A percentile compares a stretch with the other conserved stretches of the same genome.
Evolutionary conservation across 2,113 vertebrate genomes (phyloP).

Genomic region (Percopsis transmontana): DNA sequence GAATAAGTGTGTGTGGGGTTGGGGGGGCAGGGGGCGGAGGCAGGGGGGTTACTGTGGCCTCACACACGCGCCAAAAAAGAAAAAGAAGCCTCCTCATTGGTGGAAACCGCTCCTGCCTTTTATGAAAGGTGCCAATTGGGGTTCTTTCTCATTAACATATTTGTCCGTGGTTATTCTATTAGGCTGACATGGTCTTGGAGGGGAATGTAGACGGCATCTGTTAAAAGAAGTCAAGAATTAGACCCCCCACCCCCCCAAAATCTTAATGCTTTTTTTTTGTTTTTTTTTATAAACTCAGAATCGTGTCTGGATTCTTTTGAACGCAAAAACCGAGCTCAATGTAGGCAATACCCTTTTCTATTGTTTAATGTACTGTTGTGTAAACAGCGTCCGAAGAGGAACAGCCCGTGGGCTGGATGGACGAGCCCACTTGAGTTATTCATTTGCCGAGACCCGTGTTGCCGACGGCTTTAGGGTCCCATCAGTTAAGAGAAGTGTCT

Average conservation of each 20-base stretch:
- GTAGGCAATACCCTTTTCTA: neutral
- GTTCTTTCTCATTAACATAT: conserved; percentile 51
- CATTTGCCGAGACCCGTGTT: conserved; percentile 39
- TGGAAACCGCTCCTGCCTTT: conserved; percentile 39
- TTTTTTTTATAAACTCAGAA: neutral
- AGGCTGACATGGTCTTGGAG: conserved; percentile 20
- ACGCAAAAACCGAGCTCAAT: neutral
- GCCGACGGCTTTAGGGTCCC: conserved; percentile 18
- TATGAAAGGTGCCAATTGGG: conserved; percentile 55
- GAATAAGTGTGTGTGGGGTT: neutral
- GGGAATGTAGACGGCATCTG: conserved; percentile 54
- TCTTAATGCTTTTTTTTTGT: conserved; percentile 8
- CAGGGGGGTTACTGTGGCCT: neutral
- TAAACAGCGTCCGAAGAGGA: conserved; percentile 16
- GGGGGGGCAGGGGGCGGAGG: conserved; percentile 24
- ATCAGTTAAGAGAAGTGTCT: conserved; percentile 44
- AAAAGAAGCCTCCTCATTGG: conserved; percentile 59
- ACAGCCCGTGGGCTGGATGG: neutral
- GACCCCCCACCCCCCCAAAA: no score
- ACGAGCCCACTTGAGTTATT: conserved; percentile 8
- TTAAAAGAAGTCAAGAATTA: conserved; percentile 23
- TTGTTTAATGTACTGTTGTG: conserved; percentile 15
- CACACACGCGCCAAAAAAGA: conserved; percentile 51
- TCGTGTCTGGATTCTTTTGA: no score
- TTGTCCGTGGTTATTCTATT: conserved; percentile 66